Conservation (phyloP, 2,888 invertebrate species). For the Cantharis rufa region DNA sequence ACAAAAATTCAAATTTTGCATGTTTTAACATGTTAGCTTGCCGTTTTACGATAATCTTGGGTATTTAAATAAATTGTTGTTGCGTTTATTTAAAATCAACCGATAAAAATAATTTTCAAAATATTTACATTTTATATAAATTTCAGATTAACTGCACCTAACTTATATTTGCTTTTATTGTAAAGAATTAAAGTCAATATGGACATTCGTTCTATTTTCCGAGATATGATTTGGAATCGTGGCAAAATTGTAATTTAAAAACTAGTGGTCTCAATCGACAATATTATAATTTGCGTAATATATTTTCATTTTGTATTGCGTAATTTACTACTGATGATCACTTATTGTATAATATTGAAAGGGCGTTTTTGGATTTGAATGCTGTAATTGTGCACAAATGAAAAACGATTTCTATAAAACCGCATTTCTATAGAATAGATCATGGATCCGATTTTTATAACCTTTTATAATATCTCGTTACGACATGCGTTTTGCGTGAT, state of each 20-base stretch:
- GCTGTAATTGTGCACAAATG: background rate
- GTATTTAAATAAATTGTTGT: background rate
- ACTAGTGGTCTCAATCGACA: background rate
- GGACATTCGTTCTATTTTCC: background rate
- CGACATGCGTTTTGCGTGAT: background rate
- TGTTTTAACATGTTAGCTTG: background rate
- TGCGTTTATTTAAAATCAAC: background rate
- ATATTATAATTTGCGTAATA: background rate
- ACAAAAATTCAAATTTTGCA: background rate
- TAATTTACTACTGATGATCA: constrained; percentile 12
- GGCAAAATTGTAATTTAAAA: background rate
- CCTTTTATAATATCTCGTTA: background rate
- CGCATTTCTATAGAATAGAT: no score
- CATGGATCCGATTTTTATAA: background rate
- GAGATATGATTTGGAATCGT: background rate
- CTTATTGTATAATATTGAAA: no score
- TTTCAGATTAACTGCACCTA: background rate
- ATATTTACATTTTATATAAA: background rate
- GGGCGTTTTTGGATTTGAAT: background rate
- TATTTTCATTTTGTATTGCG: background rate
- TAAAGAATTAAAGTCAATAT: background rate
- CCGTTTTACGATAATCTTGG: background rate
- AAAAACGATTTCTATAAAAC: background rate
- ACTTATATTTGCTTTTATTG: background rate
- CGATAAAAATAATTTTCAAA: background rate